Conservation (phyloP, 2,797 vertebrate species). For the Alca torda region DNA sequence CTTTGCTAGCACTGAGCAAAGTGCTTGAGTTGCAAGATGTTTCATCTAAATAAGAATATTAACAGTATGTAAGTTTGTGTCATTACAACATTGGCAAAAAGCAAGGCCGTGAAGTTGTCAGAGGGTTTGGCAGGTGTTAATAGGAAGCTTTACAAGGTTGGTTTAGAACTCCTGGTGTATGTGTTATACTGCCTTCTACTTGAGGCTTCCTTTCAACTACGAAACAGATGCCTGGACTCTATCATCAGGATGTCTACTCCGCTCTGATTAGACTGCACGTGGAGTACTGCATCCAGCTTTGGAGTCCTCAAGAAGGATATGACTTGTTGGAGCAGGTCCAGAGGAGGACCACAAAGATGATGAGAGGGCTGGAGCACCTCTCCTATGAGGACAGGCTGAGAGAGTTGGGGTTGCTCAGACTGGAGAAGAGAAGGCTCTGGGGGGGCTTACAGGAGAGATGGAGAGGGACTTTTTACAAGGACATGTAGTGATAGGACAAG, state of each 20-base stretch:
- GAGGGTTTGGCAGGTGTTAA: background rate
- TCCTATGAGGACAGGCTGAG: background rate
- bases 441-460: background rate
- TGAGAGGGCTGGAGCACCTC: background rate
- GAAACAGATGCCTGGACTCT: accelerated
- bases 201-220: background rate
- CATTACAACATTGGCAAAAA: background rate
- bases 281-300: background rate
- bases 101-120: background rate
- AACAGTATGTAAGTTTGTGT: accelerated
- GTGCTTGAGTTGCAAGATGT: too few species aligned
- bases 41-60: background rate
- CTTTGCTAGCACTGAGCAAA: background rate
- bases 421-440: background rate
- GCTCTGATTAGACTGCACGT: background rate
- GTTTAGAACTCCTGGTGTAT: accelerated
- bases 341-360: background rate
- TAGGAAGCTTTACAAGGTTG: background rate
- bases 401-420: background rate
- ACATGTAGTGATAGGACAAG: background rate
- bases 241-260: background rate
- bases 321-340: background rate
- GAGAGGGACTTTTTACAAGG: background rate
- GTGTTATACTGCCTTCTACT: accelerated
- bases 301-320: background rate